Conservation (phyloP, 2,113 vertebrate species). For the Caretta caretta region DNA sequence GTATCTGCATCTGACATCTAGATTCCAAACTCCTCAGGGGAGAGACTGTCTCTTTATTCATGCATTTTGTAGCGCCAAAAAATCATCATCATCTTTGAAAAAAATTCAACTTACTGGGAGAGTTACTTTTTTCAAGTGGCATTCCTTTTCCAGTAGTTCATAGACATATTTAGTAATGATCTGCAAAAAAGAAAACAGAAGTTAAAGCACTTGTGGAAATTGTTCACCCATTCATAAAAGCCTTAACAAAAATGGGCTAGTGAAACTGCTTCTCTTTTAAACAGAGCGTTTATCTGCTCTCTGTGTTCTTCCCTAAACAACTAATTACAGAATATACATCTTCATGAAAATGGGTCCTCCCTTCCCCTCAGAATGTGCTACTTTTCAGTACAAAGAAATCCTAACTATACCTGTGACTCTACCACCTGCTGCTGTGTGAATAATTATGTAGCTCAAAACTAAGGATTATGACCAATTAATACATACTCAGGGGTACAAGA, state of each 20-base stretch:
- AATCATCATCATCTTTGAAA: neutral
- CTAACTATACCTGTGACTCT: neutral
- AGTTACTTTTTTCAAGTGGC: conserved; percentile 92
- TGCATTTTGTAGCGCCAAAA: neutral
- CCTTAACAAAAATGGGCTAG: neutral
- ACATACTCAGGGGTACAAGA: conserved; percentile 12
- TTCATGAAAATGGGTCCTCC: neutral
- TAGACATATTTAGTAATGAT: conserved; percentile 97
- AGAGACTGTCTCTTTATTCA: neutral
- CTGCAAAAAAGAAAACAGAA: conserved; percentile 74
- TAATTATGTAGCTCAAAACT: conserved; percentile 35
- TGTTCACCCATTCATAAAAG: neutral
- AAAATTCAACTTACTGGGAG: conserved; percentile 90
- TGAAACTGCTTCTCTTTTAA: neutral
- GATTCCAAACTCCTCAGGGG: neutral
- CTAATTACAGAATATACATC: neutral
- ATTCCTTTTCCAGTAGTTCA: conserved; percentile 93
- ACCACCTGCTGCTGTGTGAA: neutral
- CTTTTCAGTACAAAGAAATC: neutral
- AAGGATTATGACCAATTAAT: conserved; percentile 53
- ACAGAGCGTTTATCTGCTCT: neutral
- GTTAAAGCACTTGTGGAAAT: neutral
- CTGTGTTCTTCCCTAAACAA: neutral
- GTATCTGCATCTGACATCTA: neutral
- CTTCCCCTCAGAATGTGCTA: neutral